These are phyloP conservation scores for Bursaphelenchus mucronatus DNA, from an alignment of 1,140 invertebrate genomes.

Conservation along the genomic window DNA sequence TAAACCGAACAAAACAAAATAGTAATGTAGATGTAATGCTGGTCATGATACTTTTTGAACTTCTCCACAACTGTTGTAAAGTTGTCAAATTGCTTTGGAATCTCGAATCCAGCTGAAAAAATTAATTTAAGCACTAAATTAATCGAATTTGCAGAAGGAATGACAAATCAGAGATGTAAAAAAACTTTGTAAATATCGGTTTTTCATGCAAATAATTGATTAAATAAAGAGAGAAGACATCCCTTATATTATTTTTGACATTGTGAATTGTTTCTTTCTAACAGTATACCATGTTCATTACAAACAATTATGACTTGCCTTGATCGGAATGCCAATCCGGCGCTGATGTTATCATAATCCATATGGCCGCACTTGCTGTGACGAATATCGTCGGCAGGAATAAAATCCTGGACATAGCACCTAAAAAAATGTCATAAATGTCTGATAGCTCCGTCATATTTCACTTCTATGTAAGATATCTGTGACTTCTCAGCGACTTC, in stretches of 20 bases:
- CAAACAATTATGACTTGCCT: constrained; percentile 10
- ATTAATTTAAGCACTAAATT: not conserved
- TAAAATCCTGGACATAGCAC: constrained; percentile 53
- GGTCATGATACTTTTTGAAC: constrained; percentile 63
- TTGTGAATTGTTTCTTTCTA: not conserved
- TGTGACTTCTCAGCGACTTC: too few species aligned
- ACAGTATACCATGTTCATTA: not conserved
- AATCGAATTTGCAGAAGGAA: not conserved
- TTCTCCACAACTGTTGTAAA: constrained; percentile 60
- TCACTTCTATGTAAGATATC: too few species aligned
- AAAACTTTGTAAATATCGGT: not conserved
- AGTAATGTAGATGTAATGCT: constrained; percentile 65
- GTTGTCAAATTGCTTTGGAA: constrained; percentile 64
- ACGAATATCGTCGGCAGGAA: constrained; percentile 58
- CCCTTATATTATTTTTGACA: constrained; percentile 26
- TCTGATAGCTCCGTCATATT: too few species aligned
- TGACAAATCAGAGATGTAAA: not conserved
- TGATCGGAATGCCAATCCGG: constrained; percentile 48
- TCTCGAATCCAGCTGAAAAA: constrained; percentile 48
- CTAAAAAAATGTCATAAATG: too few species aligned
- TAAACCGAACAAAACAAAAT: constrained; percentile 67
- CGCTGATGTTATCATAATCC: constrained; percentile 50
- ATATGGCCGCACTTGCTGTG: constrained; percentile 50
- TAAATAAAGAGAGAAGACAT: not conserved
- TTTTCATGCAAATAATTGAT: not conserved